Evolutionary conservation across 2,888 invertebrate species (phyloP).

Genomic region (Fragum whitleyi): DNA sequence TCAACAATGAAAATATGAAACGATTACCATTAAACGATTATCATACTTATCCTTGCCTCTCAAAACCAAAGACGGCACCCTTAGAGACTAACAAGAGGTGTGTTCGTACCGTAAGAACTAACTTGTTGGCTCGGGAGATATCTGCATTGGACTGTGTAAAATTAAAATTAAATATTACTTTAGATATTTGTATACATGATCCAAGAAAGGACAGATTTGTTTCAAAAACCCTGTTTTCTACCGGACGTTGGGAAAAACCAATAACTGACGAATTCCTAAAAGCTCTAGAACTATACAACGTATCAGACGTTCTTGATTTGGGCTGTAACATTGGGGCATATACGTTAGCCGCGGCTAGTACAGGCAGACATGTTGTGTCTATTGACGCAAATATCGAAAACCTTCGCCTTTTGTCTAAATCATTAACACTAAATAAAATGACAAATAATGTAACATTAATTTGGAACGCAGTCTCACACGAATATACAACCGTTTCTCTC

Average conservation of each 20-base stretch:
- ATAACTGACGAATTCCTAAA: not conserved
- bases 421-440: not conserved
- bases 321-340: not conserved
- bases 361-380: not conserved
- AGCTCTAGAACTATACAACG: not conserved
- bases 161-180: too few species aligned
- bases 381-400: not conserved
- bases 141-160: too few species aligned
- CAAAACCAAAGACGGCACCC: too few species aligned
- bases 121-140: too few species aligned
- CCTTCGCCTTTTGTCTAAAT: not conserved
- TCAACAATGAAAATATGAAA: not conserved
- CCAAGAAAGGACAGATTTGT: not conserved
- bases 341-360: not conserved
- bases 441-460: not conserved
- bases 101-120: too few species aligned
- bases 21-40: not conserved
- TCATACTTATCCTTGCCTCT: not conserved
- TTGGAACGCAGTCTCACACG: not conserved
- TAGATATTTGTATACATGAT: conserved; percentile 4
- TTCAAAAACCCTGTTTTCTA: not conserved
- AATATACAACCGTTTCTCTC: not conserved
- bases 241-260: not conserved
- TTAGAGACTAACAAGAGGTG: too few species aligned
- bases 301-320: not conserved